Evolutionary conservation across 2,797 vertebrate genomes (phyloP), one percentile per base, ranked within the genome.

Genomic region (Acipenser oxyrinchus): DNA sequence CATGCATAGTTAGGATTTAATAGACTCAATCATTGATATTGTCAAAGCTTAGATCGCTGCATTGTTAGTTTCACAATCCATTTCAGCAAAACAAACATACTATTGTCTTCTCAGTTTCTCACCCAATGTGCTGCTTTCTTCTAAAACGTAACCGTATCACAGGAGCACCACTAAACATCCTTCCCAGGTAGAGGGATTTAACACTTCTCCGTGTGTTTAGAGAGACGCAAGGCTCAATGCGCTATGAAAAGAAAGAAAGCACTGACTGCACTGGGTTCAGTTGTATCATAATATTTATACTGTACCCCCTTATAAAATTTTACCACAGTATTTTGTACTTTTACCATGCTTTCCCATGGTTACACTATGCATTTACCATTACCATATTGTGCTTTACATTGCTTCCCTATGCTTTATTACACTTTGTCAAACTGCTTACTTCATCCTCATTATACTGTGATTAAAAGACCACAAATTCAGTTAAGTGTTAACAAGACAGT

Each of bases 71-170:
- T 37, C 23, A 37, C 23, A 37, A 37, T 37, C 23, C 23, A 37
- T 37, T 37, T 37, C 23, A 37, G 23, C 23, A 37, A 37, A 37
- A 37, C 23, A 37, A 37, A 18, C 15, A 18, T 18, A n/a, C n/a
- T n/a, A 23, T 23, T 23, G 23, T 23, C 2, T 37, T 37, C 2
- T 37, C 52, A 3, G 52, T 51, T 48, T 15, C 72, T 93, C 79
- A 98, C 96, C 95, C 92, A 0, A 93, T 96, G 2, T 89, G 92
- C 66, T 94, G 90, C 67, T 81, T 88, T 75, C 96, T 87, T 61
- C 93, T 94, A 80, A 97, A 98, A 69, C 92, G 93, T 13, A 97
- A 88, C 68, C 91, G 84, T 74, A 97, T 92, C 64, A 98, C 93
- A 0, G 95, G 95, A 23, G 90, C 89, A 0, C 90, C 93, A 0